Percentiles rank a stretch among this genome's conserved stretches.
These are phyloP conservation scores for Antitype chi DNA, from an alignment of 2,888 invertebrate genomes.

Conservation along the genomic window DNA sequence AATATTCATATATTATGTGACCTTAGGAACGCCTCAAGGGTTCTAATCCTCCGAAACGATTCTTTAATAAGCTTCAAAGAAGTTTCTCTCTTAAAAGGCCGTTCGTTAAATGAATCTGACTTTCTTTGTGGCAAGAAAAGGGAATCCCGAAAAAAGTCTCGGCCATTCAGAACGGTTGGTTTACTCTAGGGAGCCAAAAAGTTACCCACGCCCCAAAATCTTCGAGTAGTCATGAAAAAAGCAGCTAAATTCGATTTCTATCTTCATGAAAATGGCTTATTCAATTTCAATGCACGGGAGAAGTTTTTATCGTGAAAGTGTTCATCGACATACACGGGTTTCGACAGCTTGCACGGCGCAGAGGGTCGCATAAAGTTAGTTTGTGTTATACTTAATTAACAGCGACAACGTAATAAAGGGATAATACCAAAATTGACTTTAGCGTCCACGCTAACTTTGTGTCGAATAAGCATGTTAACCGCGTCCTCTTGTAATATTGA, in stretches of 20 bases:
- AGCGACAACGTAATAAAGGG: constrained; percentile 31
- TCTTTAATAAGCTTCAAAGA: constrained; percentile 86
- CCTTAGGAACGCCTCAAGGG: constrained; percentile 71
- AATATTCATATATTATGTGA: constrained; percentile 69
- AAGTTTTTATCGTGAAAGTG: constrained; percentile 44
- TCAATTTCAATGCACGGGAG: constrained; percentile 56
- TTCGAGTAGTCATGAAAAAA: constrained; percentile 76
- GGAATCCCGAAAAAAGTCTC: constrained; percentile 81
- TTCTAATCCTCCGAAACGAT: constrained; percentile 79
- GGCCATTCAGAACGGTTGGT: constrained; percentile 83
- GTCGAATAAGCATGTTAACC: constrained; percentile 38
- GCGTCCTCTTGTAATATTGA: constrained; percentile 23
- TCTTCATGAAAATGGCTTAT: constrained; percentile 62
- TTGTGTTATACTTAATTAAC: constrained; percentile 50
- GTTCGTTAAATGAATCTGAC: constrained; percentile 85
- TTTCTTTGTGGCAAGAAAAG: constrained; percentile 85
- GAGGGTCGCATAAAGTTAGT: constrained; percentile 38
- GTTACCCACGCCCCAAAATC: constrained; percentile 76
- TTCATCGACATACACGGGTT: constrained; percentile 25
- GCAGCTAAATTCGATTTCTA: constrained; percentile 76
- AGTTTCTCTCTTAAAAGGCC: constrained; percentile 81
- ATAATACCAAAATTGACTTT: constrained; percentile 49
- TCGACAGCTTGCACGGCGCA: constrained; percentile 27
- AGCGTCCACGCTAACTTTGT: constrained; percentile 27
- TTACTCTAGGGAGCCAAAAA: constrained; percentile 82